phyloP scores from a whole-genome alignment of 2,113 vertebrate species.

The Chaetura pelagica region DNA sequence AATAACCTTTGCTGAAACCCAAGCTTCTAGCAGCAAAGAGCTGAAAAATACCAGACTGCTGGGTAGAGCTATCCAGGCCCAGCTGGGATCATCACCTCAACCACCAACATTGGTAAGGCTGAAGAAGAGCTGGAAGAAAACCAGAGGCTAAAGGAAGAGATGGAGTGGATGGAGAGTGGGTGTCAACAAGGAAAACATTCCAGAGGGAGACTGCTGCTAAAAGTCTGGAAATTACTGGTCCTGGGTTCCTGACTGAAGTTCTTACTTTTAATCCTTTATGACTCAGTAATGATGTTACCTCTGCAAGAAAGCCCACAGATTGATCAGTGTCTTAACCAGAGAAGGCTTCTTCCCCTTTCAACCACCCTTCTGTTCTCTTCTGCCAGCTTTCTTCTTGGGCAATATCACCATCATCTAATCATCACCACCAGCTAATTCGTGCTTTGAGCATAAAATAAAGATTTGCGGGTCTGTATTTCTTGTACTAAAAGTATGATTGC shows the following conservation, averaged over 20 bases:
- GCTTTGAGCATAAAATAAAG: not conserved
- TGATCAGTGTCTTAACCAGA: not conserved
- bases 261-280: not conserved
- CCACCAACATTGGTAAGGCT: not conserved
- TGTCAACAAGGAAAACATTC: not conserved
- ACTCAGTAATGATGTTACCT: not conserved
- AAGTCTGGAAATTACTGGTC: not conserved
- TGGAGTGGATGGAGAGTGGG: rapidly evolving
- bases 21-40: not conserved
- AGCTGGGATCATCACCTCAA: not conserved
- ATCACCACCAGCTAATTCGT: not conserved
- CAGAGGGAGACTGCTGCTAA: not conserved
- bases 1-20: not conserved
- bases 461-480: not conserved
- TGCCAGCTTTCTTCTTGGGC: not conserved
- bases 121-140: not conserved
- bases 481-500: not conserved
- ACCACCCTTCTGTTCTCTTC: not conserved
- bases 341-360: not conserved
- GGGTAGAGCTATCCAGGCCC: not conserved
- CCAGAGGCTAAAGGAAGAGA: not conserved
- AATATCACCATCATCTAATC: not conserved
- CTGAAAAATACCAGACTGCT: not conserved
- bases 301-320: not conserved
- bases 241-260: not conserved